Percentiles rank a stretch among this genome's conserved stretches.
These are phyloP conservation scores for Willowsia nigromaculata DNA, from an alignment of 2,888 invertebrate genomes.

Conservation along the genomic window DNA sequence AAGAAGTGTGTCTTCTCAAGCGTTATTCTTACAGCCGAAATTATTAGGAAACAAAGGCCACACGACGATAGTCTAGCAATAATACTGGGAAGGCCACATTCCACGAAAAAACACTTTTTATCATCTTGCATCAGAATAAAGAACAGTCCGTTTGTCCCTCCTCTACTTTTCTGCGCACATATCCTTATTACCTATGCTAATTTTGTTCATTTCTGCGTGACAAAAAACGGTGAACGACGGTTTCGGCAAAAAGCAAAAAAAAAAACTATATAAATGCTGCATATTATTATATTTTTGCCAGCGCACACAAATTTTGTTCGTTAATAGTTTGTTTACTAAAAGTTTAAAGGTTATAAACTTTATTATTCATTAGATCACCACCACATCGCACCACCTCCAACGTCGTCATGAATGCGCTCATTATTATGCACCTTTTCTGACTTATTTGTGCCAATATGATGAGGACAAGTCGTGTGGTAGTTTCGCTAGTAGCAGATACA, in stretches of 20 bases:
- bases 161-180: too few relatives aligned
- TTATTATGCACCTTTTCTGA: slow-evolving; percentile 16
- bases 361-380: slow-evolving; percentile 29
- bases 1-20: too few relatives aligned
- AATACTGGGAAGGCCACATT: slow-evolving; percentile 58
- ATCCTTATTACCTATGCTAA: slow-evolving; percentile 57
- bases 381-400: too few relatives aligned
- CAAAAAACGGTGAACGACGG: neutral
- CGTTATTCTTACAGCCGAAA: too few relatives aligned
- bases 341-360: slow-evolving; percentile 57
- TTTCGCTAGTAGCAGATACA: neutral
- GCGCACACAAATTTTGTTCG: neutral
- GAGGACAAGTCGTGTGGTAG: neutral
- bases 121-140: slow-evolving; percentile 56
- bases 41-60: slow-evolving; percentile 14
- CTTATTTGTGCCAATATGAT: neutral
- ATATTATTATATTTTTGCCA: neutral
- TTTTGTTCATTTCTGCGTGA: slow-evolving; percentile 64
- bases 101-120: slow-evolving; percentile 38
- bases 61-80: neutral
- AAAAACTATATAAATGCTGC: neutral
- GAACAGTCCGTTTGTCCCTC: too few relatives aligned
- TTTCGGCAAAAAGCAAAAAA: neutral
- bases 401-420: too few relatives aligned
- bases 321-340: neutral